Evolutionary conservation across 2,113 vertebrate species (phyloP).

Genomic region (Xenopus tropicalis): UCB_Xtro_10.0 CM004451.2:78571501-78572000

Average conservation of each 20-base stretch:
- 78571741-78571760: slow-evolving; percentile 96
- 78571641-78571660: slow-evolving; percentile 93
- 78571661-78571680: slow-evolving; percentile 88
- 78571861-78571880: not conserved
- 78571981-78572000: too few species aligned
- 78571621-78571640: slow-evolving; percentile 80
- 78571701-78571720: slow-evolving; percentile 98
- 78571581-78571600: slow-evolving; percentile 74
- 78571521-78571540: slow-evolving; percentile 52
- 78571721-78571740: slow-evolving; percentile 82
- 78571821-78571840: slow-evolving; percentile 57
- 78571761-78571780: slow-evolving; percentile 92
- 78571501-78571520: too few species aligned
- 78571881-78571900: not conserved
- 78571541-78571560: slow-evolving; percentile 63
- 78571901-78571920: not conserved
- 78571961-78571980: too few species aligned
- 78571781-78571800: slow-evolving; percentile 93
- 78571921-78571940: not conserved
- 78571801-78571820: slow-evolving; percentile 83
- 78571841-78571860: too few species aligned
- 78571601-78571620: slow-evolving; percentile 77
- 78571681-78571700: slow-evolving; percentile 93
- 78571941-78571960: too few species aligned
- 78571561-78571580: slow-evolving; percentile 65